Base-by-base conservation (phyloP, 2,797 vertebrate genomes). In the Urophycis tenuis region DNA sequence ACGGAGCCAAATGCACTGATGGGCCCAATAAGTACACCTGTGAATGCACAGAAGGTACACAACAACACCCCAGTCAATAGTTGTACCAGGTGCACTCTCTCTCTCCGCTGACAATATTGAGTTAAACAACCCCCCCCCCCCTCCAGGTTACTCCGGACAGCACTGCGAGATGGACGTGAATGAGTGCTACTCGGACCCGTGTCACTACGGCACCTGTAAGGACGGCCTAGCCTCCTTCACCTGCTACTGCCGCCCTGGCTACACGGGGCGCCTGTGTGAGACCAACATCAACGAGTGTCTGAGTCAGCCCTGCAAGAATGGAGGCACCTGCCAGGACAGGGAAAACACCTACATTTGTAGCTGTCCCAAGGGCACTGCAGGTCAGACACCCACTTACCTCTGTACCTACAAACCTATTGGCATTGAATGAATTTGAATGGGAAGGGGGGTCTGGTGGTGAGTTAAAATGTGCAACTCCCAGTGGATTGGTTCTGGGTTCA, bases 1-100 rank as follows among this genome's bases (percentile, higher is more conserved):
- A 99, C 0, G 97, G 96, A 0, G 98, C 96, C 74, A 97, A 95
- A 84, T 99, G 98, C 6, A 91, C 95, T 0, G 97, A 99, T 0
- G 97, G 96, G n/a, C 95, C 97, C 83, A 99, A 97, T 88, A 94
- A 95, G 85, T 99, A 99, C 88, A 95, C 90, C 70, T 99, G 98
- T 72, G 94, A 96, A 89, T 99, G 98, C 86, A 89, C 97, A 0
- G 96, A 97, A 95, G 98, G 98, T 99, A 93, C 75, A 75, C 15
- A 0, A 67, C 53, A 25, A 25, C 53, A 53, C 25, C 60, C 60
- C 25, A 25, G 11, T 29, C 60, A 29, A 11, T 29, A 60, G 53
- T n/a, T 60, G 7, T 25, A 49, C 15, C 17, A 5, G 3, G 5
- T 1, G 6, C 19, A 7, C 49, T 8, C 19, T 9, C 53, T 64